Conservation (phyloP, 2,888 invertebrate species). For the Apamea crenata region DNA sequence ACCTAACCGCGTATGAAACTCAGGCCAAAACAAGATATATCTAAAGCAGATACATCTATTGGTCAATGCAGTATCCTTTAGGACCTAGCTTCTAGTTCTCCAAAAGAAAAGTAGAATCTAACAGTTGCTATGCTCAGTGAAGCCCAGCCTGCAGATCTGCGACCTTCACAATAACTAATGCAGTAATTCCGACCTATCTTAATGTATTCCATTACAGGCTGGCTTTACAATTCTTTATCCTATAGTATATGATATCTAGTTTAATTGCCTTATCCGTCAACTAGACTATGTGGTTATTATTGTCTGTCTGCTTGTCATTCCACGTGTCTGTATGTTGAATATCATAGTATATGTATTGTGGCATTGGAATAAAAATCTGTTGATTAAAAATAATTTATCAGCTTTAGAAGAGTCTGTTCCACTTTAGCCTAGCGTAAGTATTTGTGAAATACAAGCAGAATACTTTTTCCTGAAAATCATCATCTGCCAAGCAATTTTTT, state of each 20-base stretch:
- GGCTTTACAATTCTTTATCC: constrained; percentile 12
- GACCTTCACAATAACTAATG: constrained; percentile 39
- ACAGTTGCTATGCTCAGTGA: not conserved
- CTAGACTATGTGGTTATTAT: constrained; percentile 31
- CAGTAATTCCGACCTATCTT: constrained; percentile 23
- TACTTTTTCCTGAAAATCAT: too few relatives aligned
- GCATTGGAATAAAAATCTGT: not conserved
- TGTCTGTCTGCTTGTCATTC: constrained; percentile 16
- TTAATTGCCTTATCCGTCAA: constrained; percentile 56
- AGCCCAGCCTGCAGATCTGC: not conserved
- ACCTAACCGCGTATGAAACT: not conserved
- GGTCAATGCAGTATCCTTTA: not conserved
- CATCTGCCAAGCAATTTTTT: too few relatives aligned
- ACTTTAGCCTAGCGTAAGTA: too few relatives aligned
- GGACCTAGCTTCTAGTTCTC: not conserved
- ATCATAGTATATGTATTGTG: not conserved
- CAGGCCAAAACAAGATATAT: not conserved
- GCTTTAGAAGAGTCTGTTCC: too few relatives aligned
- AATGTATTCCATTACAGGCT: constrained; percentile 41
- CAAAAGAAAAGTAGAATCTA: not conserved
- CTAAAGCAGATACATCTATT: not conserved
- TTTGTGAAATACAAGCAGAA: not conserved
- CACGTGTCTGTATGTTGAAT: constrained; percentile 10
- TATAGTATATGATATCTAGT: constrained; percentile 45
- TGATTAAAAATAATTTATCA: not conserved